Percentiles rank a stretch among this genome's conserved stretches.
These are phyloP conservation scores for Drosophila maculinotata DNA, from an alignment of 2,888 invertebrate species.

Conservation along the genomic window DNA sequence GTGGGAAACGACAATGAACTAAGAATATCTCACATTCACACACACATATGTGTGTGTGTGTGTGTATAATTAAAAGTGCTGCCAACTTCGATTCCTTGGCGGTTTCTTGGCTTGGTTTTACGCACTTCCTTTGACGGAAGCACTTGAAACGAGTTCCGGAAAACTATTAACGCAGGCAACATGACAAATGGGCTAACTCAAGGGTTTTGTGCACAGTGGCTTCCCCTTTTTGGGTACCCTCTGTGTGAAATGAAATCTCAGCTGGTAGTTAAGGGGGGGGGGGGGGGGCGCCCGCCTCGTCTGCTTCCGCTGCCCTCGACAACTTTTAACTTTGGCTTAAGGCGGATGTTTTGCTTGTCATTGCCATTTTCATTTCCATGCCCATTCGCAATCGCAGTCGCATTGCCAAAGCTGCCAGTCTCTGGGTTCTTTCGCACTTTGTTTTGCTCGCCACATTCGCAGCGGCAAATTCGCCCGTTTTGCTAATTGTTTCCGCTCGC, in stretches of 20 bases:
- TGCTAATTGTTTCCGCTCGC: slow-evolving; percentile 76
- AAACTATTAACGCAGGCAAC: slow-evolving; percentile 72
- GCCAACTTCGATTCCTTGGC: slow-evolving; percentile 49
- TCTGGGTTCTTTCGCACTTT: slow-evolving; percentile 53
- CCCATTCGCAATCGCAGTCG: slow-evolving; percentile 21
- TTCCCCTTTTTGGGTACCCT: slow-evolving; percentile 27
- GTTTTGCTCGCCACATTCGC: slow-evolving; percentile 77
- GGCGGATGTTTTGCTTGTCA: slow-evolving; percentile 73
- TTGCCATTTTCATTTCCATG: slow-evolving; percentile 36
- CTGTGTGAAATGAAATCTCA: slow-evolving; percentile 48
- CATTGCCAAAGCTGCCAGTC: slow-evolving; percentile 11
- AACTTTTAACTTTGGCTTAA: slow-evolving; percentile 50
- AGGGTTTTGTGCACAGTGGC: slow-evolving; percentile 46
- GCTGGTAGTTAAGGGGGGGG: slow-evolving; percentile 24
- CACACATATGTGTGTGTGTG: slow-evolving; percentile 4
- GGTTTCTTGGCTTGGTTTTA: slow-evolving; percentile 38
- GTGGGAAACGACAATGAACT: slow-evolving; percentile 68
- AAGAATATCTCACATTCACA: slow-evolving; percentile 29
- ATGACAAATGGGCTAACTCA: slow-evolving; percentile 61
- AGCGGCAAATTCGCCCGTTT: slow-evolving; percentile 27
- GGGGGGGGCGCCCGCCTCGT: slow-evolving; percentile 4
- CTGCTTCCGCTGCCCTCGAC: slow-evolving; percentile 55
- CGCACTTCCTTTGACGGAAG: slow-evolving; percentile 78
- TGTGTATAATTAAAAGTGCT: slow-evolving; percentile 59
- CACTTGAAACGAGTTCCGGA: slow-evolving; percentile 68